A percentile compares a stretch with the other conserved stretches of the same genome.
phyloP scores from a whole-genome alignment of 2,113 vertebrate genomes.

The Eurypyga helias region DNA sequence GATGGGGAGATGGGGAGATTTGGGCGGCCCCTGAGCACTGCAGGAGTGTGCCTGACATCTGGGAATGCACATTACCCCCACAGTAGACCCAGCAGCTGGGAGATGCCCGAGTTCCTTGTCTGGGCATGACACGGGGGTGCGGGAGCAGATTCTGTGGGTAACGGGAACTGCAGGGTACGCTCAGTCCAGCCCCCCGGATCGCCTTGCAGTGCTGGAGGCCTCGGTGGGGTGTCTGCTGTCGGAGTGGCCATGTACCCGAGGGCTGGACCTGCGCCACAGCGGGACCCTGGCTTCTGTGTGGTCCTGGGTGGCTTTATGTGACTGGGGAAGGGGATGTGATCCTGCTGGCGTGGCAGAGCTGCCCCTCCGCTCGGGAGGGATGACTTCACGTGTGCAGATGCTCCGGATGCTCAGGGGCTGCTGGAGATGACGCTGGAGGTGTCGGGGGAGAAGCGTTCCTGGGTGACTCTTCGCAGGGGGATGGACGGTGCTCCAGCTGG shows the following conservation, averaged over 20 bases:
- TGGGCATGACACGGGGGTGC: not conserved
- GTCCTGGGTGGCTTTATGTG: not conserved
- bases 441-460: fast-evolving
- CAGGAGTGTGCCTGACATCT: not conserved
- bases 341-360: fast-evolving
- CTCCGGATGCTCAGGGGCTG: not conserved
- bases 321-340: too few relatives aligned
- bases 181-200: fast-evolving
- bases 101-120: not conserved
- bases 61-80: not conserved
- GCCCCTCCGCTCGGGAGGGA: fast-evolving
- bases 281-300: fast-evolving
- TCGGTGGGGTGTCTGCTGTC: too few relatives aligned
- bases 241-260: fast-evolving
- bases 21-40: not conserved
- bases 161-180: not conserved
- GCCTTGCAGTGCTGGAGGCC: not conserved
- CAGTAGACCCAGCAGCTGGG: not conserved
- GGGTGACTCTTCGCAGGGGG: fast-evolving
- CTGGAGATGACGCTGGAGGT: not conserved
- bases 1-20: not conserved
- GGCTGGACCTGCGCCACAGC: not conserved
- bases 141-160: not conserved
- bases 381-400: fast-evolving
- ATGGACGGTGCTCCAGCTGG: fast-evolving